phyloP scores from a whole-genome alignment of 2,888 invertebrate genomes.

The Cryptus armator region DNA sequence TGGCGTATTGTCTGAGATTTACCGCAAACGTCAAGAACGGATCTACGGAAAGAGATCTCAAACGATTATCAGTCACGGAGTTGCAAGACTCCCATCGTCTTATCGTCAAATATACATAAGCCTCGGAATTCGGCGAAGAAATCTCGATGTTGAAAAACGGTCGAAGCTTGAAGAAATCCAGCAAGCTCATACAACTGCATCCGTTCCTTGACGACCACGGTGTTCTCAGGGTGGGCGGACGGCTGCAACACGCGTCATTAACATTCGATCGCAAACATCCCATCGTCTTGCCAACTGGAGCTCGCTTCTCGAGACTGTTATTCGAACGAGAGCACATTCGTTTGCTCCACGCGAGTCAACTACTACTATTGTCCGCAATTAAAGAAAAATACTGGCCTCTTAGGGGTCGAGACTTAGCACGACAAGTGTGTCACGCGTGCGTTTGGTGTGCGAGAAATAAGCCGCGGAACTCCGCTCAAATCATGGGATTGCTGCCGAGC shows the following conservation, averaged over 20 bases:
- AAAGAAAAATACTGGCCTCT: conserved; percentile 66
- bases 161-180: conserved; percentile 1
- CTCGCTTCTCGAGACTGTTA: conserved; percentile 50
- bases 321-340: conserved; percentile 22
- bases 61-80: conserved; percentile 17
- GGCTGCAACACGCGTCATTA: conserved; percentile 43
- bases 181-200: conserved; percentile 38
- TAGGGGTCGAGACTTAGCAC: conserved; percentile 59
- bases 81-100: conserved; percentile 23
- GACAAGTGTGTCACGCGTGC: conserved; percentile 64
- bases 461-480: conserved; percentile 18
- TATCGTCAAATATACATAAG: conserved; percentile 18
- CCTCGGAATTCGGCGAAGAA: conserved; percentile 32
- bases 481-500: conserved; percentile 32
- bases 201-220: conserved; percentile 57
- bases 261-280: background rate
- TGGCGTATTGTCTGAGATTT: conserved; percentile 15
- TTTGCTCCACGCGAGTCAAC: conserved; percentile 65
- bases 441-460: conserved; percentile 61
- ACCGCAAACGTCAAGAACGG: background rate
- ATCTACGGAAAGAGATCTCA: background rate
- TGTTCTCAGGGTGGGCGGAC: conserved; percentile 66
- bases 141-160: conserved; percentile 16
- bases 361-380: conserved; percentile 54
- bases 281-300: conserved; percentile 37